Percentiles rank a stretch among this genome's conserved stretches.
Conservation (phyloP, 2,113 vertebrate species). For the Phalacrocorax brasilianus region DNA sequence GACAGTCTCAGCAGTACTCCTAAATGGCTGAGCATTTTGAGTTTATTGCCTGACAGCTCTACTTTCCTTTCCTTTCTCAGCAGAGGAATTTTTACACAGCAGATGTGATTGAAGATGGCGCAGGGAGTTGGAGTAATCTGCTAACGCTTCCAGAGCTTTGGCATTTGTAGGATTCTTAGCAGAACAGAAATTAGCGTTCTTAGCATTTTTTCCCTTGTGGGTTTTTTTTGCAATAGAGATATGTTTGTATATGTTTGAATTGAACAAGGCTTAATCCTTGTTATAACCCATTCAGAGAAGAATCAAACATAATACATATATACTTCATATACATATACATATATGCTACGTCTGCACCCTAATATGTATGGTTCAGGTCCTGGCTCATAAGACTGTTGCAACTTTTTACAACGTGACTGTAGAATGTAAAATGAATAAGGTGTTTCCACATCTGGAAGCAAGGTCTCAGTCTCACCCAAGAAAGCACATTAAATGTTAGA, state of each 20-base stretch:
- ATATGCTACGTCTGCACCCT: not conserved
- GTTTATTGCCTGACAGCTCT: not conserved
- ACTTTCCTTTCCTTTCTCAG: not conserved
- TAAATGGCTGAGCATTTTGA: not conserved
- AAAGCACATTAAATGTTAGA: not conserved
- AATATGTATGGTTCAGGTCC: not conserved
- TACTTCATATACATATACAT: not conserved
- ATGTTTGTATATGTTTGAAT: not conserved
- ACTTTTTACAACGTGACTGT: not conserved
- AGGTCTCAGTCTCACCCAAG: not conserved
- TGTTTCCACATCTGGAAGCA: not conserved
- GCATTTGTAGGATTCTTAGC: not conserved
- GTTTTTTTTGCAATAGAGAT: not conserved
- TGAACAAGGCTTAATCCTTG: not conserved
- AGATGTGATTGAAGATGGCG: not conserved
- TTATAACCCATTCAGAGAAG: not conserved
- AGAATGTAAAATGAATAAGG: not conserved
- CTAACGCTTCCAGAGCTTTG: rapidly evolving
- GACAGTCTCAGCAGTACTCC: not conserved
- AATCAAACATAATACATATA: not conserved
- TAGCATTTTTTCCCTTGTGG: not conserved
- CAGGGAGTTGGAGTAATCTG: not conserved
- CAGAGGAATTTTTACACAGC: not conserved
- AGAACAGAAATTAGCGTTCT: not conserved
- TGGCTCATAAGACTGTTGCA: not conserved